Base-by-base conservation (phyloP, 2,797 vertebrate species). In the Kryptopterus vitreolus region DNA sequence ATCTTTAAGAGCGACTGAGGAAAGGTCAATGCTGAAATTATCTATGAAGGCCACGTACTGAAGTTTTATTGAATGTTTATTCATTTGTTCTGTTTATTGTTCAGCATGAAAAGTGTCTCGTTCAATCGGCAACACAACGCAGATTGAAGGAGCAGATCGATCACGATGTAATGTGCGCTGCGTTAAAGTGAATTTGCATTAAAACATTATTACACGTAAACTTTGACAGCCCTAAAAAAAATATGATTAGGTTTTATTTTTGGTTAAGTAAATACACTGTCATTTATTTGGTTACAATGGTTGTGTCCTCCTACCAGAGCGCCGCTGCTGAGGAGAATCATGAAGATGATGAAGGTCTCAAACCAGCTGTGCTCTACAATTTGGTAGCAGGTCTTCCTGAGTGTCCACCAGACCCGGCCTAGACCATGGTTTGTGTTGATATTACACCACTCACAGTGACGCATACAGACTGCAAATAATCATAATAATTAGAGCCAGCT, bases 281-380 rank as follows among this genome's bases (percentile, higher is more conserved):
- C 38, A 43, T 43, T 43, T 43, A 33, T 43, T 20, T 24, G 48
- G 1, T 59, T 5, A 7, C 35, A 3, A n/a, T 38, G 35, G 3
- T 38, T 69, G 15, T 59, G 26, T 5, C n/a, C 35, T 83, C 87
- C 89, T 91, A 99, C 97, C 95, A 98, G 91, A 70, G 95, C 93
- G 4, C 94, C 95, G 0, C 96, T 98, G 94, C 97, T 99, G 88
- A 98, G 89, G 13, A 73, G 53, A n/a, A 73, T 73, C 71, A 73
- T 73, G 33, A 73, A 73, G 73, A 98, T 95, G 85, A 98, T 96
- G 87, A 98, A 98, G 55, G 94, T 96, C 92, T 99, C 97, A 87
- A 98, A 99, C 95, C 96, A 98, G 84, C 92, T 96, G 83, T 98
- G 97, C 18, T 96, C 96, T 84, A 98, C 95, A 0, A 99, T 98